Base-by-base conservation (phyloP, 2,113 vertebrate genomes). In the Saiga tatarica region DNA sequence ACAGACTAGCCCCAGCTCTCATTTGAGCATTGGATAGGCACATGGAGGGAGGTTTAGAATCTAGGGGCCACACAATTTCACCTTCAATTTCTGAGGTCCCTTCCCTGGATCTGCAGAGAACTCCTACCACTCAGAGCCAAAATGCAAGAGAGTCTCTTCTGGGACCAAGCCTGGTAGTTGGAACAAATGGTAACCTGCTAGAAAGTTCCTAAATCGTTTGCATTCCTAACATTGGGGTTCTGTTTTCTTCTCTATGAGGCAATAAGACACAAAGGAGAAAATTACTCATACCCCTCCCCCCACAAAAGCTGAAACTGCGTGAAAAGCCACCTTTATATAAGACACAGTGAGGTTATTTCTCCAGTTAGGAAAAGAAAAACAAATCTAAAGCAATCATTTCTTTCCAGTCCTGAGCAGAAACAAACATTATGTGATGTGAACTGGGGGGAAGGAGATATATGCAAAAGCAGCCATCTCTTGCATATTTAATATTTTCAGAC, bases 281-380 rank as follows among this genome's bases (percentile, higher is more conserved):
- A 92, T 97, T 97, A 67, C n/a, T 88, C 17, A 53, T 0, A 11
- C 42, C 42, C 89, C 64, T 76, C 57, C 86, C 36, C 30, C 39
- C 2, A 57, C 19, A 53, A 95, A 82, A 83, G 62, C 50, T 91
- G 30, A 12, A 97, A 50, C 53, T 96, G 87, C 92, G 91, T 97
- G 95, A 98, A 98, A 98, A 98, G 83, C 42, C 91, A 97, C 67
- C 85, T 96, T 97, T 95, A 94, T 97, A 93, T 33, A 82, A 95
- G 94, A 95, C 94, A 62, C 33, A 71, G 62, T 92, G 57, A 94
- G 28, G 23, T 39, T 89, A 94, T 97, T 97, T 95, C 93, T 87
- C 76, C 81, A 83, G 50, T 36, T 94, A 39, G 21, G 87, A 71
- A 95, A 97, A 95, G 17, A 95, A 98, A 99, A 98, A 96, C 94